phyloP scores from a whole-genome alignment of 1,140 invertebrate genomes.

The Mylabris phalerata region DNA sequence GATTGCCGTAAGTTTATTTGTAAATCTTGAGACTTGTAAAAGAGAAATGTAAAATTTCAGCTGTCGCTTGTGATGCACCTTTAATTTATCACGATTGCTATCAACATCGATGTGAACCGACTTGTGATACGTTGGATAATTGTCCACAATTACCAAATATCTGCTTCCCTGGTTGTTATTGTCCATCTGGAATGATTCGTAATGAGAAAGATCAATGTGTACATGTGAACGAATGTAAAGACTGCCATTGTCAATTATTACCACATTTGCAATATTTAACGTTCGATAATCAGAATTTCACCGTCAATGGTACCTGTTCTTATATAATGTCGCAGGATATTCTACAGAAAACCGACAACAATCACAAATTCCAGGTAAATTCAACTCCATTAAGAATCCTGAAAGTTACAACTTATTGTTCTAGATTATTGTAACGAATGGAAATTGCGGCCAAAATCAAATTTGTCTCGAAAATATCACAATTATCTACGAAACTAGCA shows the following conservation, averaged over 20 bases:
- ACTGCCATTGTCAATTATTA: conserved; percentile 70
- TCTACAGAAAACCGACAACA: conserved; percentile 37
- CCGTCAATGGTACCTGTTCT: conserved; percentile 70
- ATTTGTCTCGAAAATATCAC: conserved; percentile 58
- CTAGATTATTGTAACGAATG: conserved; percentile 49
- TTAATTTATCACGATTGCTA: conserved; percentile 75
- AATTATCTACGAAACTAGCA: conserved; percentile 57
- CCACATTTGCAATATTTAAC: conserved; percentile 65
- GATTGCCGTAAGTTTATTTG: conserved; percentile 55
- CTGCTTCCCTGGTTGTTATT: conserved; percentile 79
- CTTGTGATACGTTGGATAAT: conserved; percentile 54
- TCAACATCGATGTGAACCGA: conserved; percentile 61
- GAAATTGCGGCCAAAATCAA: conserved; percentile 43
- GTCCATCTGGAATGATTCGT: conserved; percentile 67
- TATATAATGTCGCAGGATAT: conserved; percentile 65
- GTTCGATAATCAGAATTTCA: conserved; percentile 66
- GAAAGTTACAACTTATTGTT: too few species aligned
- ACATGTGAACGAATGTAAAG: conserved; percentile 60
- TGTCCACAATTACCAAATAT: conserved; percentile 56
- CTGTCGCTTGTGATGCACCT: conserved; percentile 60
- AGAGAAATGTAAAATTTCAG: conserved; percentile 39
- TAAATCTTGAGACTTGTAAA: conserved; percentile 19
- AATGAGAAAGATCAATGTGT: conserved; percentile 60
- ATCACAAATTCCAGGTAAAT: conserved; percentile 58
- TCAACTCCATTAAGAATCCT: too few species aligned